Evolutionary conservation across 2,888 invertebrate genomes (phyloP), one percentile per base, ranked within the genome.

Genomic region (Andrena bucephala): DNA sequence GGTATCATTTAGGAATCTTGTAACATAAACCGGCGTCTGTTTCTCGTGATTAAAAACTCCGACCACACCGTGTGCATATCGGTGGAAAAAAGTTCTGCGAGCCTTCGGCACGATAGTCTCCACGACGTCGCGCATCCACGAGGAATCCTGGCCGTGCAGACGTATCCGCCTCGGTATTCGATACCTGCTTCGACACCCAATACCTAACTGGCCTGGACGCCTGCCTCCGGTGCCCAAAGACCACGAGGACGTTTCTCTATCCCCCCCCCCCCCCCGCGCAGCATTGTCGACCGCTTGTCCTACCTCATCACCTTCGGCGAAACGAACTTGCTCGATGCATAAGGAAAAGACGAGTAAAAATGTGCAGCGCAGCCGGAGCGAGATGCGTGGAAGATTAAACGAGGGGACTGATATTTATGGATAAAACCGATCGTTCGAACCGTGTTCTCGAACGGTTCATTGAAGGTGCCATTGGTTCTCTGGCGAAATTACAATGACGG

Each of bases 121-220:
- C 33, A 1, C 48, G 54, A 68, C 48, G 27, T 67, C 42, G 42
- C 42, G 48, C 62, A 57, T 83, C 63, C 59, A 57, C 71, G 27
- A 78, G 71, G 75, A 87, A 81, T 83, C 76, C 48, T 48, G 72
- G 71, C 59, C 27, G 65, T 50, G 70, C 54, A 33, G 68, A 54
- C 31, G 71, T 81, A 79, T 87, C 68, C 79, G 69, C 77, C 31
- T 48, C 73, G 89, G 87, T 83, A 89, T 85, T 88, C 80, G 87
- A 89, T 88, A 87, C 70, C 83, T 68, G 74, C 78, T 85, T 88
- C 85, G 89, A 88, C 82, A 89, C 85, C 80, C 84, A 85, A 89
- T 89, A 89, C 83, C 69, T 86, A 88, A 89, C 87, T 89, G 84
- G 87, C 82, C 78, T 85, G 88, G 82, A 87, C 81, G 83, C 69